These are phyloP conservation scores for Galbula dea DNA, from an alignment of 2,113 vertebrate genomes.

Conservation along the genomic window DNA sequence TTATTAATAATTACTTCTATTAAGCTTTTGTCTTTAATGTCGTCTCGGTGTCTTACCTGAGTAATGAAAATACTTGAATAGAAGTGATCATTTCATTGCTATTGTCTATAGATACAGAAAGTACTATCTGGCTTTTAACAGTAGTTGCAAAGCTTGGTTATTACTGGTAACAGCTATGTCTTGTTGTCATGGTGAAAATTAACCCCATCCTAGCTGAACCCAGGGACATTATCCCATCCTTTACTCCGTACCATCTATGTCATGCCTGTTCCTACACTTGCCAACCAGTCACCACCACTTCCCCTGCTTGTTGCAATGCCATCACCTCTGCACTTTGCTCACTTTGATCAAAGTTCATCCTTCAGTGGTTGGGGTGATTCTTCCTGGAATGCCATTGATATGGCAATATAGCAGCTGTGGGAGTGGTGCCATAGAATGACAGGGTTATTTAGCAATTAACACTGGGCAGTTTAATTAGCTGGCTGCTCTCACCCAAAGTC, in stretches of 20 bases:
- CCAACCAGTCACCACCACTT: too few relatives aligned
- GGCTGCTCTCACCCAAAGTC: too few relatives aligned
- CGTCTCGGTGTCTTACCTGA: not conserved
- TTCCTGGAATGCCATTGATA: too few relatives aligned
- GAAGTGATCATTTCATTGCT: not conserved
- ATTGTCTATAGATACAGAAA: not conserved
- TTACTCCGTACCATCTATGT: not conserved
- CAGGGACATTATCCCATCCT: not conserved
- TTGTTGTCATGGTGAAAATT: not conserved
- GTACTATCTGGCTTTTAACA: not conserved
- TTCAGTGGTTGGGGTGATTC: too few relatives aligned
- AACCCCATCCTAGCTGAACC: not conserved
- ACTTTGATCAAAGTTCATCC: too few relatives aligned
- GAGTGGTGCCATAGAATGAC: too few relatives aligned
- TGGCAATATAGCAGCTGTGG: too few relatives aligned
- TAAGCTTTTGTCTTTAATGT: not conserved
- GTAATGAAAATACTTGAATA: not conserved
- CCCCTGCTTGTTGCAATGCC: too few relatives aligned
- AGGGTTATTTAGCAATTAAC: not conserved
- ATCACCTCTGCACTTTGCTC: too few relatives aligned
- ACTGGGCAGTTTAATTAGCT: not conserved
- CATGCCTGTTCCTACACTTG: too few relatives aligned
- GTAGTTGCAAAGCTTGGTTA: not conserved
- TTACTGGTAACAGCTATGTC: not conserved
- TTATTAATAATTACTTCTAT: not conserved